Evolutionary conservation across 1,140 invertebrate genomes (phyloP).

Genomic region (Akabosia matsudoensis): DNA sequence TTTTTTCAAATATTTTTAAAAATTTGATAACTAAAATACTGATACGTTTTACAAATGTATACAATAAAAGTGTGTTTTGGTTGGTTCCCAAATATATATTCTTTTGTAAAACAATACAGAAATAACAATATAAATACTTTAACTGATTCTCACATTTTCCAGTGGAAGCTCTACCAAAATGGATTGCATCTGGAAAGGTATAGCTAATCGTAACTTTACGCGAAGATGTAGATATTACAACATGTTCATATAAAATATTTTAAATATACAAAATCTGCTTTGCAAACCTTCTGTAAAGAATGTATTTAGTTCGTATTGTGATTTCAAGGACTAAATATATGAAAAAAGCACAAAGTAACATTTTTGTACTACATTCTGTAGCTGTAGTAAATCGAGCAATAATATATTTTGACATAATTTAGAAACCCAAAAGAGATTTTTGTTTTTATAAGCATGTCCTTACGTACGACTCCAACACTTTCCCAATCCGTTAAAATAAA

Average conservation of each 20-base stretch:
- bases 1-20: background rate
- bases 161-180: conserved; percentile 8
- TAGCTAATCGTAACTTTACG: background rate
- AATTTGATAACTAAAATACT: background rate
- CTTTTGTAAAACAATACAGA: background rate
- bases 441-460: too few relatives aligned
- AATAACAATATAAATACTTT: background rate
- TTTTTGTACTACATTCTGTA: background rate
- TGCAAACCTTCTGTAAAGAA: background rate
- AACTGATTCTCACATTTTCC: background rate
- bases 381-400: background rate
- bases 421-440: background rate
- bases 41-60: background rate
- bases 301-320: background rate
- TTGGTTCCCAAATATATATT: background rate
- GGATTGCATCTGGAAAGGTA: background rate
- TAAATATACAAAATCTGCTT: background rate
- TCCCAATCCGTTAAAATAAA: too few relatives aligned
- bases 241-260: background rate
- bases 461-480: too few relatives aligned
- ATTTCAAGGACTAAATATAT: background rate
- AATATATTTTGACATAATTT: background rate
- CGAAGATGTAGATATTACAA: background rate
- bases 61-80: background rate
- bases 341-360: background rate